Conservation (phyloP, 2,888 invertebrate species). For the Himalopsyche tibetana region DNA sequence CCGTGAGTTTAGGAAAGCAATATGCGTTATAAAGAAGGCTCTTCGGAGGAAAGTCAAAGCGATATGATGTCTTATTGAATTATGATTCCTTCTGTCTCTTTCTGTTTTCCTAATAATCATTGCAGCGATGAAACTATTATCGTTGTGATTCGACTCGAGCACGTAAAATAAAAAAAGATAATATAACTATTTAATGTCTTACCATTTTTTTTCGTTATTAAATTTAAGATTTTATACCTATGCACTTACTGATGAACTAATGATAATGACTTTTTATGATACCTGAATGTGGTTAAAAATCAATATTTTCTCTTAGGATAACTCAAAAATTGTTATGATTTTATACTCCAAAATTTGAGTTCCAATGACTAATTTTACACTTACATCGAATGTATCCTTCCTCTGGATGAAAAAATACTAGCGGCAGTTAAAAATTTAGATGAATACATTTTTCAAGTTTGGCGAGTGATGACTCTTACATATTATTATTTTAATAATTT, state of each 20-base stretch:
- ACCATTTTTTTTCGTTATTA: constrained; percentile 37
- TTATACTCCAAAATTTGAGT: constrained; percentile 44
- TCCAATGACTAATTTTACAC: constrained; percentile 44
- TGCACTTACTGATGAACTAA: constrained; percentile 42
- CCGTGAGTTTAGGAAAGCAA: constrained; percentile 38
- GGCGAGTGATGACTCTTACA: constrained; percentile 80
- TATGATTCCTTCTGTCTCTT: constrained; percentile 16
- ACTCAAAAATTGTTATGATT: constrained; percentile 37
- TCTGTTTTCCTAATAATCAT: constrained; percentile 34
- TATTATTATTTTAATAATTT: constrained; percentile 72
- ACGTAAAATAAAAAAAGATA: constrained; percentile 26
- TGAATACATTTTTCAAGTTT: constrained; percentile 72
- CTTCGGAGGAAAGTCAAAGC: not conserved
- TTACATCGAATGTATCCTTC: constrained; percentile 79
- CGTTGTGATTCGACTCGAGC: constrained; percentile 1
- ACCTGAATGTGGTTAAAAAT: constrained; percentile 39
- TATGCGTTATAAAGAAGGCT: not conserved
- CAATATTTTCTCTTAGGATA: constrained; percentile 47
- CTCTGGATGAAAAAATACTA: constrained; percentile 73
- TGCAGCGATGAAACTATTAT: no score
- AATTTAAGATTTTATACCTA: constrained; percentile 39
- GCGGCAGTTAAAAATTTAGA: constrained; percentile 50
- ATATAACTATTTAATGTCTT: constrained; percentile 37
- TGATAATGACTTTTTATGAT: constrained; percentile 43
- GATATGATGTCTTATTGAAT: constrained; percentile 3